A percentile compares a stretch with the other conserved stretches of the same genome.
phyloP scores from a whole-genome alignment of 37 sponge, comb jelly and placozoan species.

The Agelas oroides region DNA sequence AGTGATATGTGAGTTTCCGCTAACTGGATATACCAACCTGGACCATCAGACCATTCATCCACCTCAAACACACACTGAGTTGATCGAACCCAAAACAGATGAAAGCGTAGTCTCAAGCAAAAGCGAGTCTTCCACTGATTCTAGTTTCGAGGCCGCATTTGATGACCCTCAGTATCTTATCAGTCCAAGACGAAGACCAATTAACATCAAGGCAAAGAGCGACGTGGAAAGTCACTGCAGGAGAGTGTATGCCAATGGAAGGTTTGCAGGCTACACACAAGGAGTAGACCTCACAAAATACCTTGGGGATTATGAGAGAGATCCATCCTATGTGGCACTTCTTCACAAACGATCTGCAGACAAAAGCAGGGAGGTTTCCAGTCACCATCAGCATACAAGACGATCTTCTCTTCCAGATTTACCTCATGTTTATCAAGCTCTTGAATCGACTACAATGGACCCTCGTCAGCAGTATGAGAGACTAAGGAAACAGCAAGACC shows the following conservation, averaged over 20 bases:
- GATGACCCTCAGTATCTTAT: constrained; percentile 4
- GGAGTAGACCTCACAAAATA: constrained; percentile 24
- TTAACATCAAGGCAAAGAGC: no score
- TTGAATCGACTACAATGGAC: not conserved
- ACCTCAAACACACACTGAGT: not conserved
- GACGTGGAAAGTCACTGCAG: not conserved
- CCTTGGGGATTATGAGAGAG: constrained; percentile 48
- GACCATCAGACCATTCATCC: not conserved
- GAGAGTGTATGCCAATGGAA: no score
- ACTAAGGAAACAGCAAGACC: not conserved
- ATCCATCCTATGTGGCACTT: constrained; percentile 27
- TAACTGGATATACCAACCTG: not conserved
- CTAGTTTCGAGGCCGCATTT: not conserved
- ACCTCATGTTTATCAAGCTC: not conserved
- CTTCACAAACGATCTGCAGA: not conserved
- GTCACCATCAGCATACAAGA: not conserved
- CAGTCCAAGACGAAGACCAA: not conserved
- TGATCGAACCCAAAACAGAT: not conserved
- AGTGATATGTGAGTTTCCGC: not conserved
- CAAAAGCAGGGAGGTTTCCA: no score
- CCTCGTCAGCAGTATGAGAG: not conserved
- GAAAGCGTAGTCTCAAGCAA: not conserved
- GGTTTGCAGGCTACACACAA: no score
- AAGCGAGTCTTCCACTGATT: not conserved
- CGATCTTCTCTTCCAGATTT: not conserved